Base-by-base conservation (phyloP, 2,797 vertebrate species). In the Helicolenus hilgendorfi region DNA sequence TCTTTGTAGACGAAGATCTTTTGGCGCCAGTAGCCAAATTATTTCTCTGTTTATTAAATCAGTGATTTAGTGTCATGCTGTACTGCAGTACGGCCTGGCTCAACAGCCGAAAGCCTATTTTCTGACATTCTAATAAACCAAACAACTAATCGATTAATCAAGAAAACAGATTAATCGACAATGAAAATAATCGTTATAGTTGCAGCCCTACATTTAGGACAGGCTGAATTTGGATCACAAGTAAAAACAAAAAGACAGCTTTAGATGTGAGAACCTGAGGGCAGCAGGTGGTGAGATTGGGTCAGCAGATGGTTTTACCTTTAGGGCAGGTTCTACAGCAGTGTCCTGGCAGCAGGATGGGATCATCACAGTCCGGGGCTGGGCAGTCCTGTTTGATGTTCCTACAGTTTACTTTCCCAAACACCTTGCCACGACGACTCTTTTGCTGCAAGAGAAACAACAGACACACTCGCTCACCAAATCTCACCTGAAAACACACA, bases 341-440 rank as follows among this genome's bases (percentile, higher is more conserved):
- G 81, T 98, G 98, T 20, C 99, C 99, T 0, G 98, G 98, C 72
- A 98, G 96, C 77, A 98, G 96, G 1, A 97, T 74, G 0, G 99
- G 97, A 1, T 98, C 96, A 0, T 96, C 96, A 11, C 99, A 99
- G 80, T 96, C 59, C 0, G 95, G 97, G 38, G 96, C 67, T 0
- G 98, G 98, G 85, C 99, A 99, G 91, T 99, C 98, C 83, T 98
- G 98, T 74, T 99, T 99, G 86, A 99, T 98, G 92, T 99, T 99
- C 95, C 98, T 98, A 89, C 99, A 99, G 97, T 98, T 99, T 56
- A 99, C 98, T 91, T 98, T 99, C 58, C 98, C 98, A 0, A 95
- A 95, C 11, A 98, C 94, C 85, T 98, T 99, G 2, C 98, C 97
- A 5, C 98, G 97, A 8, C 98, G 98, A 87, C 96, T 97, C 92